Evolutionary conservation across 2,888 invertebrate species (phyloP).

Genomic region (Abrostola triplasia): DNA sequence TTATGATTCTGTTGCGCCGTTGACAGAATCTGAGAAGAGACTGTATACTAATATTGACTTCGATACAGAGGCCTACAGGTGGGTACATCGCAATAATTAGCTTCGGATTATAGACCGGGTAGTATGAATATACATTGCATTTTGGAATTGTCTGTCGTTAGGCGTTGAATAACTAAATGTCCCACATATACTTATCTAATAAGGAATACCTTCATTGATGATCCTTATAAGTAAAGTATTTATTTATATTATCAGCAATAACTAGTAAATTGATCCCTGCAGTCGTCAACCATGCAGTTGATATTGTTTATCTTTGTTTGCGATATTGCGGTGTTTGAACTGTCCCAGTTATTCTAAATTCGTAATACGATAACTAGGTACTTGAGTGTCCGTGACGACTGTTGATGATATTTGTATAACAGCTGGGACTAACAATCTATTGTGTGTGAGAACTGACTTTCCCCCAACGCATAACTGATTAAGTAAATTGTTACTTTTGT

Average conservation of each 20-base stretch:
- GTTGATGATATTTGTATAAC: not conserved
- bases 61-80: constrained; percentile 93
- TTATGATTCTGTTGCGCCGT: constrained; percentile 93
- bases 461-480: not conserved
- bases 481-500: not conserved
- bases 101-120: not conserved
- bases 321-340: constrained; percentile 1
- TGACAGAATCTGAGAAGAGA: constrained; percentile 91
- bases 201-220: too few species aligned
- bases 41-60: constrained; percentile 96
- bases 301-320: constrained; percentile 2
- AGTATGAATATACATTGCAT: too few species aligned
- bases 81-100: constrained; percentile 18
- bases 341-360: not conserved
- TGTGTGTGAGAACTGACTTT: too few species aligned
- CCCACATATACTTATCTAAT: too few species aligned
- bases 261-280: not conserved
- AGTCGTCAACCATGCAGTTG: not conserved
- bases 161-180: too few species aligned
- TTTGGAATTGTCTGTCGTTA: not conserved
- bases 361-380: not conserved
- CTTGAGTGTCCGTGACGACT: not conserved
- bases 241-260: not conserved
- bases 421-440: not conserved
- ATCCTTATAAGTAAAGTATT: too few species aligned